A percentile compares a stretch with the other conserved stretches of the same genome.
phyloP scores from a whole-genome alignment of 1,140 invertebrate species.

The Magallana gigas region DNA sequence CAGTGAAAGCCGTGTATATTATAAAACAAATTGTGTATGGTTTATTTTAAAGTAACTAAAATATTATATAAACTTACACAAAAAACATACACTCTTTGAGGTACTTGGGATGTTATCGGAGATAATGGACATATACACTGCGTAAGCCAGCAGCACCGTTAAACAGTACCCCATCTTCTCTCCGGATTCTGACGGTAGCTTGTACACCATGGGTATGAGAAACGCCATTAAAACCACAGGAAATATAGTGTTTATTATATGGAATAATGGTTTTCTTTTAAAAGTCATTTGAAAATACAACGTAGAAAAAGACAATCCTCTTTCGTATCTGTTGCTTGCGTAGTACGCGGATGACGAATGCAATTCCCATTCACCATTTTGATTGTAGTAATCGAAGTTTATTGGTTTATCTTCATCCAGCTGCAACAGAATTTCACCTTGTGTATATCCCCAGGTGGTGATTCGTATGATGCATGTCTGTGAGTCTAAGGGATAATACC shows the following conservation, averaged over 20 bases:
- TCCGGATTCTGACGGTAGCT: slow-evolving; percentile 70
- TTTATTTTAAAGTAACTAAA: no score
- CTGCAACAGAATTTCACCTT: not conserved
- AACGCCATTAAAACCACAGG: slow-evolving; percentile 64
- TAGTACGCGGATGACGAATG: not conserved
- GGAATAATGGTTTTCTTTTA: not conserved
- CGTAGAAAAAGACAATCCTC: not conserved
- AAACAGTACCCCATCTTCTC: slow-evolving; percentile 72
- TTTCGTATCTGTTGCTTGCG: not conserved
- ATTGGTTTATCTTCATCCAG: not conserved
- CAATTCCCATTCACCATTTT: slow-evolving; percentile 39
- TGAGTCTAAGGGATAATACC: slow-evolving; percentile 45
- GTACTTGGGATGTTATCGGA: slow-evolving; percentile 73
- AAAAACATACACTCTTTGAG: slow-evolving; percentile 48
- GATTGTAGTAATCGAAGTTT: not conserved
- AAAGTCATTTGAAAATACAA: slow-evolving; percentile 3
- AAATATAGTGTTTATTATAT: slow-evolving; percentile 15
- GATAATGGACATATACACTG: slow-evolving; percentile 74
- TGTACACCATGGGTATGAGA: slow-evolving; percentile 66
- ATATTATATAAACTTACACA: slow-evolving; percentile 18
- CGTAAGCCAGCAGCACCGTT: slow-evolving; percentile 74
- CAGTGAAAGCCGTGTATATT: no score
- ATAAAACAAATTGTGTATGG: no score
- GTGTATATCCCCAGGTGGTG: slow-evolving; percentile 50
- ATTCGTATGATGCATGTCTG: slow-evolving; percentile 38